Percentiles rank a stretch among this genome's conserved stretches.
Evolutionary conservation across 2,888 invertebrate genomes (phyloP).

Genomic region (Blastobasis adustella): DNA sequence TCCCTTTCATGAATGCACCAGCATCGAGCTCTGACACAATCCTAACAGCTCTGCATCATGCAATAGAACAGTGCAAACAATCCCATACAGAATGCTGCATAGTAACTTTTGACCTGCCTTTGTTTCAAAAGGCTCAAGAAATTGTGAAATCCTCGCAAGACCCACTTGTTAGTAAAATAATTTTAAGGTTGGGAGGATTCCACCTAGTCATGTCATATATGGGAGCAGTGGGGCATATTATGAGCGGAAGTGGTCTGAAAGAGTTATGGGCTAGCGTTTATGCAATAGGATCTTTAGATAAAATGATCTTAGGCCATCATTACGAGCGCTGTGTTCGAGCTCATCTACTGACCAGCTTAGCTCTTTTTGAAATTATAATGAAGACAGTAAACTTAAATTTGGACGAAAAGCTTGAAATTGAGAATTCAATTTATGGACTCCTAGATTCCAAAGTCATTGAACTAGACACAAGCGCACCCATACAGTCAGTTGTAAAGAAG

Average conservation of each 20-base stretch:
- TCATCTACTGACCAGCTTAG: constrained; percentile 27
- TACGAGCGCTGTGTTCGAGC: constrained; percentile 32
- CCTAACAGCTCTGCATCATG: neutral
- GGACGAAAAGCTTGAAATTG: neutral
- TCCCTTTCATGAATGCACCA: neutral
- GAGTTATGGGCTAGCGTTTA: constrained; percentile 17
- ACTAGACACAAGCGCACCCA: neutral
- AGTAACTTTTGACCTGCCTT: constrained; percentile 33
- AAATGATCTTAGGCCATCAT: constrained; percentile 30
- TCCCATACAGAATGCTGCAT: constrained; percentile 15
- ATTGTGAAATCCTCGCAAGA: constrained; percentile 20
- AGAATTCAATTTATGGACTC: too few relatives aligned
- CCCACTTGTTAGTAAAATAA: constrained; percentile 8
- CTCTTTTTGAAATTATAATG: constrained; percentile 8
- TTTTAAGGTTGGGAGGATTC: constrained; percentile 36
- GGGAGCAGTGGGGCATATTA: constrained; percentile 30
- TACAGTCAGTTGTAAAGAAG: neutral
- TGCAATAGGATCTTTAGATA: constrained; percentile 29
- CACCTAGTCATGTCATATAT: constrained; percentile 32
- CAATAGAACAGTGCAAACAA: neutral
- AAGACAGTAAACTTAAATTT: neutral
- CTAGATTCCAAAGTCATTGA: neutral
- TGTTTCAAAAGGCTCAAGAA: constrained; percentile 31
- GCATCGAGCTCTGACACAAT: neutral
- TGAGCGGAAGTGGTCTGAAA: constrained; percentile 30